A percentile compares a stretch with the other conserved stretches of the same genome.
These are phyloP conservation scores for Siniperca knerii DNA, from an alignment of 2,113 vertebrate species.

Conservation along the genomic window DNA sequence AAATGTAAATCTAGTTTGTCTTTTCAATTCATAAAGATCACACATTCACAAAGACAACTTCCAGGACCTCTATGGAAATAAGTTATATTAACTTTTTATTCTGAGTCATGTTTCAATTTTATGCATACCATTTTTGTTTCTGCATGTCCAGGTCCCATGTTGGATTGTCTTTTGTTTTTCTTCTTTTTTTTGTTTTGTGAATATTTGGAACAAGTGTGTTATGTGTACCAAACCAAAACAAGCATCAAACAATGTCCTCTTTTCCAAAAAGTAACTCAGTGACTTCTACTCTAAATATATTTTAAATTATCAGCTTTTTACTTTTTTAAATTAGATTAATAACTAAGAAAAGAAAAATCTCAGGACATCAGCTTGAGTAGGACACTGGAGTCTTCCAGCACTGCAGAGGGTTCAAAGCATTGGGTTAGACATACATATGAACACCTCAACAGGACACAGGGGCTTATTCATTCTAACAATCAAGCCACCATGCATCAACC, in stretches of 20 bases:
- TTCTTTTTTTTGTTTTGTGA: not conserved
- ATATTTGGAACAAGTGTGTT: not conserved
- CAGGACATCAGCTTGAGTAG: not conserved
- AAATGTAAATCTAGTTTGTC: not conserved
- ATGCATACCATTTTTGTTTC: not conserved
- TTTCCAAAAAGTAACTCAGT: not conserved
- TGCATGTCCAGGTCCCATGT: not conserved
- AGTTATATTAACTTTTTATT: not conserved
- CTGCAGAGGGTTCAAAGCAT: conserved; percentile 31
- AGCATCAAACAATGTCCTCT: not conserved
- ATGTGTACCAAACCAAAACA: not conserved
- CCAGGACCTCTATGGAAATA: not conserved
- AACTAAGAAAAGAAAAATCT: not conserved
- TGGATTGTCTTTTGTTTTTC: not conserved
- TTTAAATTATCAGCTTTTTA: not conserved
- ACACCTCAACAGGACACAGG: conserved; percentile 11
- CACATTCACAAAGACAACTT: not conserved
- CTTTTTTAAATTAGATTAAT: not conserved
- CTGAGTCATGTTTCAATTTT: not conserved
- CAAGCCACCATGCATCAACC: not conserved
- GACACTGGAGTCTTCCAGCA: conserved; percentile 10
- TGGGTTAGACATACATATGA: conserved; percentile 26
- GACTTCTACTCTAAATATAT: not conserved
- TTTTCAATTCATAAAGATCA: conserved; percentile 1
- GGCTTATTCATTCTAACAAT: not conserved